These are phyloP conservation scores for Elegia similella DNA, from an alignment of 2,888 invertebrate genomes.

Conservation along the genomic window DNA sequence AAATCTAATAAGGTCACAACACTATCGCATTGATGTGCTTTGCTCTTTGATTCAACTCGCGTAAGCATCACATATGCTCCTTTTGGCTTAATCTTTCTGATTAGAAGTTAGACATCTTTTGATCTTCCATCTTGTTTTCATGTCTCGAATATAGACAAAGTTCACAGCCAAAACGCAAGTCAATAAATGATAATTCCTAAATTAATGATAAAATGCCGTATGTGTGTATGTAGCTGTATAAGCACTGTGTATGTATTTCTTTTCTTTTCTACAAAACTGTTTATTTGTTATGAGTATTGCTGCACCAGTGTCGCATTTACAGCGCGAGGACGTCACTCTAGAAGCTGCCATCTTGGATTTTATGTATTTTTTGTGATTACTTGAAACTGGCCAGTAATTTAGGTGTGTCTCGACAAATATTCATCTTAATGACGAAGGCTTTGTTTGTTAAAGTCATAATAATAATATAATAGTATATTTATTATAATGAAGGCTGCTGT, in stretches of 20 bases:
- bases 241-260: conserved; percentile 33
- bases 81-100: background rate
- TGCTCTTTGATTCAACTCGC: too few relatives aligned
- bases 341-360: conserved; percentile 17
- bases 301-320: conserved; percentile 53
- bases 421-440: too few relatives aligned
- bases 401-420: background rate
- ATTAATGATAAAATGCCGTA: conserved; percentile 34
- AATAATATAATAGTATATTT: too few relatives aligned
- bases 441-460: too few relatives aligned
- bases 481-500: too few relatives aligned
- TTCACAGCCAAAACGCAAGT: conserved; percentile 22
- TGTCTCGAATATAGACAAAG: conserved; percentile 1
- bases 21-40: too few relatives aligned
- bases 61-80: too few relatives aligned
- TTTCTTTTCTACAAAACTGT: conserved; percentile 32
- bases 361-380: background rate
- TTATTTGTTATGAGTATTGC: conserved; percentile 40
- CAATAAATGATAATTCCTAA: conserved; percentile 37
- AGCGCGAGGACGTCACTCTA: conserved; percentile 36
- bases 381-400: background rate
- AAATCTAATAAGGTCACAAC: too few relatives aligned
- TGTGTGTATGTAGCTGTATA: conserved; percentile 36
- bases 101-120: background rate
- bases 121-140: background rate